Evolutionary conservation across 2,113 vertebrate genomes (phyloP).

Genomic region (Aix galericulata): DNA sequence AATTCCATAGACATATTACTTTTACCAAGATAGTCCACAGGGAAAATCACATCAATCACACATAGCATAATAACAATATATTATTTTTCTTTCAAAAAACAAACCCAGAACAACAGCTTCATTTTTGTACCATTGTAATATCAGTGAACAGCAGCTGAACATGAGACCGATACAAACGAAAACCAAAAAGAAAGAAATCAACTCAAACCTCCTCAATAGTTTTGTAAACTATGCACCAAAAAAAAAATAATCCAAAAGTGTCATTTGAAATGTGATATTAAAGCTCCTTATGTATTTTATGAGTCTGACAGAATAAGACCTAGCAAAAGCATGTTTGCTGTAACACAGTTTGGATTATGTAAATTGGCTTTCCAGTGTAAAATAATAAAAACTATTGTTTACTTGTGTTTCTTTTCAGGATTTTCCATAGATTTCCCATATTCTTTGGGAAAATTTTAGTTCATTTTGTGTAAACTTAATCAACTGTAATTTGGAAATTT

Average conservation of each 20-base stretch:
- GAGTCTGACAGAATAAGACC: background rate
- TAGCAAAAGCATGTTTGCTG: background rate
- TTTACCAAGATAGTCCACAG: conserved; percentile 48
- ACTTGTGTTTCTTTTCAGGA: conserved; percentile 17
- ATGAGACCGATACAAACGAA: background rate
- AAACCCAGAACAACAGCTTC: conserved; percentile 33
- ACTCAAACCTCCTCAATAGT: background rate
- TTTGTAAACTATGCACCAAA: background rate
- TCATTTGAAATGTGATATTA: background rate
- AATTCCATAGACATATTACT: conserved; percentile 51
- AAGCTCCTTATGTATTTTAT: background rate
- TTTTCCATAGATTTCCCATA: background rate
- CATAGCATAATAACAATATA: conserved; percentile 32
- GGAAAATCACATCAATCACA: conserved; percentile 68
- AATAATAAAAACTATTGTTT: background rate
- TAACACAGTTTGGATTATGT: background rate
- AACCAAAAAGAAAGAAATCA: background rate
- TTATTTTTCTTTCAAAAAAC: background rate
- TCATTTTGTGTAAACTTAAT: background rate
- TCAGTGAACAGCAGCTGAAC: conserved; percentile 75
- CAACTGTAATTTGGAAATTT: background rate
- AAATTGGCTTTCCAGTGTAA: background rate
- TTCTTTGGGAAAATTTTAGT: background rate
- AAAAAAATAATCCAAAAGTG: background rate
- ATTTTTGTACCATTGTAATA: conserved; percentile 8